phyloP scores from a whole-genome alignment of 1,140 invertebrate genomes.

The Drosophila miranda region DNA sequence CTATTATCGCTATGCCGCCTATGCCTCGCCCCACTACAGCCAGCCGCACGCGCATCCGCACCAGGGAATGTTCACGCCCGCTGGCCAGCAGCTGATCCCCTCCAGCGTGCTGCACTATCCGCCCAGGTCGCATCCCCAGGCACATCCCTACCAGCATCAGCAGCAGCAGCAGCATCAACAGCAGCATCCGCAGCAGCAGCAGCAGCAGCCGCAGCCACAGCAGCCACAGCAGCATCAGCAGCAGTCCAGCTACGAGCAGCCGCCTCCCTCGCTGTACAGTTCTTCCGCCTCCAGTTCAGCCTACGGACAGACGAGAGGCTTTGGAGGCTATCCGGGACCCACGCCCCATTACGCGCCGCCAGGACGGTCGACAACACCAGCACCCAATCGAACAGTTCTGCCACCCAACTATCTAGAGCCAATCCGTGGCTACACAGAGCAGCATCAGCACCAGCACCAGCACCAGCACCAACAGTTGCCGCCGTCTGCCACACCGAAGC shows the following conservation, averaged over 20 bases:
- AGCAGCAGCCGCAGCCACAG: conserved; percentile 13
- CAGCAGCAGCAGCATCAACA: conserved; percentile 35
- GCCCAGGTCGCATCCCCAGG: conserved; percentile 41
- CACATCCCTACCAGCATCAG: conserved; percentile 23
- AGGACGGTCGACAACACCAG: conserved; percentile 59
- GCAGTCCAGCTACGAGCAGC: conserved; percentile 51
- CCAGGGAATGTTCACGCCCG: conserved; percentile 67
- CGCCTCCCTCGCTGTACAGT: conserved; percentile 56
- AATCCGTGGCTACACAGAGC: conserved; percentile 45
- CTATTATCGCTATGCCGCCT: conserved; percentile 71
- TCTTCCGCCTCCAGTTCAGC: conserved; percentile 46
- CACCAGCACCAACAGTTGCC: conserved; percentile 27
- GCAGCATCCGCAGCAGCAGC: conserved; percentile 34
- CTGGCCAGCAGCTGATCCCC: conserved; percentile 68
- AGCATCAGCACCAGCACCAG: conserved; percentile 28
- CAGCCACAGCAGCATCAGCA: conserved; percentile 31
- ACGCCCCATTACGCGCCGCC: conserved; percentile 55
- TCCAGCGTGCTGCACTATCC: conserved; percentile 72
- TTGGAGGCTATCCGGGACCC: conserved; percentile 45
- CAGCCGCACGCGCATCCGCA: conserved; percentile 49
- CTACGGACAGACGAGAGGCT: conserved; percentile 47
- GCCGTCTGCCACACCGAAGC: conserved; percentile 44
- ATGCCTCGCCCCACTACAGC: conserved; percentile 71
- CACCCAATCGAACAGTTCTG: conserved; percentile 69
- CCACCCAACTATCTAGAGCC: conserved; percentile 66